Percentiles rank a stretch among this genome's conserved stretches.
Conservation (phyloP, 2,888 invertebrate genomes). For the Amblyjoppa fuscipennis region DNA sequence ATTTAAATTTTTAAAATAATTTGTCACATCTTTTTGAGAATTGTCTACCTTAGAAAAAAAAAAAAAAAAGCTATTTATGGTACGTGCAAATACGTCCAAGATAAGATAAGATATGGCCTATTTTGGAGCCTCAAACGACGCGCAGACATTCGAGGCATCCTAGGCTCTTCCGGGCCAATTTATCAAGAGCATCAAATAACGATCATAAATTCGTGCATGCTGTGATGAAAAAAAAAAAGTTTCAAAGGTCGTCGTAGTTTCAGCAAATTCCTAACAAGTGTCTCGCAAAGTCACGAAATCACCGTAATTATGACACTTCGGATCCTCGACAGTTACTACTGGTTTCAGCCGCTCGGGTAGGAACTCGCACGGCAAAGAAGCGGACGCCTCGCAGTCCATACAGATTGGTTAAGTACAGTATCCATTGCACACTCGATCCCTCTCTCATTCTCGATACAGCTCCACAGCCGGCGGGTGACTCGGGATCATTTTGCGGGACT, state of each 20-base stretch:
- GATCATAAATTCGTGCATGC: too few species aligned
- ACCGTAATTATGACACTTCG: slow-evolving; percentile 2
- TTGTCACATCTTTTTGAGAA: too few species aligned
- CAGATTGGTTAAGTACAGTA: slow-evolving; percentile 7
- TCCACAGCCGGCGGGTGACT: slow-evolving; percentile 11
- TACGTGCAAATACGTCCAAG: too few species aligned
- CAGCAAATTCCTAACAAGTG: not conserved
- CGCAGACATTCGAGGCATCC: too few species aligned
- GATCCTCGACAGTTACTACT: not conserved
- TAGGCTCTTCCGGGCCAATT: too few species aligned
- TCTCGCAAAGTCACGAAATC: not conserved
- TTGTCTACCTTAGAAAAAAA: too few species aligned
- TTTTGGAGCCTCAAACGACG: too few species aligned
- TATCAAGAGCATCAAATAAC: too few species aligned
- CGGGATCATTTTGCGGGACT: slow-evolving; percentile 43
- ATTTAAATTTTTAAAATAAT: too few species aligned
- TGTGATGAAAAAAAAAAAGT: not conserved
- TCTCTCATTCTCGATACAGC: slow-evolving; percentile 9
- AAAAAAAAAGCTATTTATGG: too few species aligned
- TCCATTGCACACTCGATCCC: not conserved
- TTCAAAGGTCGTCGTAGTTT: not conserved
- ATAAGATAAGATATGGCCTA: too few species aligned
- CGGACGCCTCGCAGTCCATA: slow-evolving; percentile 5
- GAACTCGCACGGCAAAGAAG: slow-evolving; percentile 6
- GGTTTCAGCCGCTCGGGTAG: slow-evolving; percentile 18